phyloP scores from a whole-genome alignment of 2,797 vertebrate species.

The Rousettus madagascariensis region DNA sequence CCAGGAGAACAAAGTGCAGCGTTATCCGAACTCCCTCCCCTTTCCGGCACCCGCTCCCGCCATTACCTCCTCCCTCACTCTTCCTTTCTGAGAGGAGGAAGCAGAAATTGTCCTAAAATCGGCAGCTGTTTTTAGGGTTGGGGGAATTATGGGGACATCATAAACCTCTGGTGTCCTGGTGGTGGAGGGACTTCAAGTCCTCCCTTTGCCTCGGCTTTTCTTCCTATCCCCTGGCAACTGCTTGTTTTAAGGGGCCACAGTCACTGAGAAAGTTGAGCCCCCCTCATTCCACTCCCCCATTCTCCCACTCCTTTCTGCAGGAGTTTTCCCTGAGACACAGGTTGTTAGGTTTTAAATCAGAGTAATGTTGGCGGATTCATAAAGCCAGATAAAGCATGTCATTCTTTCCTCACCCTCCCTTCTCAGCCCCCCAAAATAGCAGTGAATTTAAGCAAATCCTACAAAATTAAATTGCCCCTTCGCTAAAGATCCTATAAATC shows the following conservation, averaged over 20 bases:
- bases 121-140: conserved; percentile 57
- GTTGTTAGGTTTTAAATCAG: conserved; percentile 69
- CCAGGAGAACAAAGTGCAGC: conserved; percentile 71
- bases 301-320: not conserved
- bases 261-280: conserved; percentile 15
- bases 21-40: conserved; percentile 40
- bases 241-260: conserved; percentile 46
- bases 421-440: conserved; percentile 73
- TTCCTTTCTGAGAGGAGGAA: not conserved
- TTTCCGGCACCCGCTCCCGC: conserved; percentile 31
- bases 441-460: conserved; percentile 81
- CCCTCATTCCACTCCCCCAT: not conserved
- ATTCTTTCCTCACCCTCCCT: not conserved
- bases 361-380: conserved; percentile 60
- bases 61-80: not conserved
- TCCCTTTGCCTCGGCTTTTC: conserved; percentile 41
- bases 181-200: not conserved
- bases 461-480: conserved; percentile 79
- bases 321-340: conserved; percentile 54
- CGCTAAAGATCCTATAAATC: conserved; percentile 75
- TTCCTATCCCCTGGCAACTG: conserved; percentile 43
- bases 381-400: conserved; percentile 47
- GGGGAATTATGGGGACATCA: conserved; percentile 69
- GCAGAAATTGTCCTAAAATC: conserved; percentile 50
- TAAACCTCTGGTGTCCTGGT: conserved; percentile 67